phyloP scores from a whole-genome alignment of 2,113 vertebrate species.

The Formicarius rufipectus region DNA sequence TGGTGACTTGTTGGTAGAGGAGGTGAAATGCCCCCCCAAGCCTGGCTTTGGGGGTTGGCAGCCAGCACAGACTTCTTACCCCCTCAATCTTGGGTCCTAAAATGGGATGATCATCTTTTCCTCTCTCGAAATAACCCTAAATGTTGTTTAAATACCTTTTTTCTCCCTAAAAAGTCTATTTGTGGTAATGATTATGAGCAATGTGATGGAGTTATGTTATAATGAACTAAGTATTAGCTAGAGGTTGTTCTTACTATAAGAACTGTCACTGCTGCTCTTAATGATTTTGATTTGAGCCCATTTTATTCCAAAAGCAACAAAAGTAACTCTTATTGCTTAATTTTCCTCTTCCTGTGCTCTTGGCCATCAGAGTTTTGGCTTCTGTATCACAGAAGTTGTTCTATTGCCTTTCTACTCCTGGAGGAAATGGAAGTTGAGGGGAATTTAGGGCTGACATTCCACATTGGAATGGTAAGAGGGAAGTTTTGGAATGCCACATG shows the following conservation, averaged over 20 bases:
- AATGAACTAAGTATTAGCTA: background rate
- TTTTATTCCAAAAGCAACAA: background rate
- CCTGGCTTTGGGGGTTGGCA: background rate
- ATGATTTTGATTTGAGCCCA: background rate
- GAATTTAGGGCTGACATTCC: background rate
- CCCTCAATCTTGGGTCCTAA: background rate
- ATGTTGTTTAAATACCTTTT: background rate
- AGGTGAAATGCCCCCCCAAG: background rate
- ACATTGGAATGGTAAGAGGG: background rate
- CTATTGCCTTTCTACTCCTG: background rate
- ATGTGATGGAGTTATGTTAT: background rate
- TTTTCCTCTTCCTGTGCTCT: background rate
- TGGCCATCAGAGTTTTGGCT: fast-evolving
- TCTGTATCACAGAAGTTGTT: background rate
- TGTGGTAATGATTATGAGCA: background rate
- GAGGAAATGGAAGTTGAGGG: background rate
- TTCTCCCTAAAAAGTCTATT: background rate
- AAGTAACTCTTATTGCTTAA: background rate
- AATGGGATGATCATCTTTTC: background rate
- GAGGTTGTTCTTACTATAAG: background rate
- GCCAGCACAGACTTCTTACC: background rate
- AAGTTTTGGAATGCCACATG: fast-evolving
- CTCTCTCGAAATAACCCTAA: background rate
- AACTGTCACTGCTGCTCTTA: background rate
- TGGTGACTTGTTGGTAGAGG: background rate